A percentile compares a stretch with the other conserved stretches of the same genome.
Evolutionary conservation across 2,113 vertebrate species (phyloP).

Genomic region (Petroica traversi): DNA sequence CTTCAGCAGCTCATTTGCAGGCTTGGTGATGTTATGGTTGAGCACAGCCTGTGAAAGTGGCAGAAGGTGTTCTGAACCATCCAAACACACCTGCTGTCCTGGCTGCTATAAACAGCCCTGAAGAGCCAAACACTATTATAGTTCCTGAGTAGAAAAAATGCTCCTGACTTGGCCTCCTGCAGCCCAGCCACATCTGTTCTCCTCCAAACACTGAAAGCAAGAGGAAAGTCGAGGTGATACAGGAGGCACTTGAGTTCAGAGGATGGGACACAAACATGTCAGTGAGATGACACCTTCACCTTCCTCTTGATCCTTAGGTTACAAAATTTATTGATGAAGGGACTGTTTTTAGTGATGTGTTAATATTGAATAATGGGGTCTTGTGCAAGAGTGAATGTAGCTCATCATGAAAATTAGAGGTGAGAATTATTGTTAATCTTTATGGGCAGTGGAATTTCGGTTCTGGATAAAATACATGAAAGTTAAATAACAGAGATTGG

Average conservation of each 20-base stretch:
- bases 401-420: not conserved
- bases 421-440: not conserved
- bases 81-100: conserved; percentile 47
- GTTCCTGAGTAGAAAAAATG: not conserved
- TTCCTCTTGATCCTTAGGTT: not conserved
- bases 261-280: rapidly evolving
- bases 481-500: not conserved
- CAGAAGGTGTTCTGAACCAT: conserved; percentile 43
- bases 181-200: not conserved
- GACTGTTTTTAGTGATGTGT: not conserved
- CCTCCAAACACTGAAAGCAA: not conserved
- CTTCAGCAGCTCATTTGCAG: not conserved
- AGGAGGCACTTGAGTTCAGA: not conserved
- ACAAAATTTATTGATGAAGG: not conserved
- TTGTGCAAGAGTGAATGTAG: not conserved
- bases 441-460: not conserved
- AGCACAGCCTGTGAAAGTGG: not conserved
- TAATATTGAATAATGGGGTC: not conserved
- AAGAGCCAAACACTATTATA: not conserved
- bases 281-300: not conserved
- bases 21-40: not conserved
- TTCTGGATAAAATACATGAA: not conserved
- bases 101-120: conserved; percentile 18
- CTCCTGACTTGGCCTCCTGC: not conserved
- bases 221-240: not conserved